Evolutionary conservation across 2,797 vertebrate genomes (phyloP).

Genomic region (Betta splendens): DNA sequence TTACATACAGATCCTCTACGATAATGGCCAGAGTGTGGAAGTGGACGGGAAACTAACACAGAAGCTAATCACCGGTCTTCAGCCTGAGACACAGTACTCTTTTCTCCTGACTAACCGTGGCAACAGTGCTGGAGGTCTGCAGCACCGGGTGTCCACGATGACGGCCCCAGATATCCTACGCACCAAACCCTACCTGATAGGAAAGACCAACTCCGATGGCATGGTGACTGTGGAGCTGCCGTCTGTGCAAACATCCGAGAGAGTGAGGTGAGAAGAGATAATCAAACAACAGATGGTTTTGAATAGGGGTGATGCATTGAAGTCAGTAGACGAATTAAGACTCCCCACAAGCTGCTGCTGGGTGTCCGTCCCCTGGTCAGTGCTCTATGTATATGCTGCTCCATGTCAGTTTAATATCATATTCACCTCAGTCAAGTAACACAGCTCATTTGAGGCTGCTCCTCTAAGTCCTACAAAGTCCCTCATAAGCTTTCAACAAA

Average conservation of each 20-base stretch:
- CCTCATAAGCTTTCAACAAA: constrained; percentile 61
- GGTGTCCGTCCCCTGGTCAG: too few species aligned
- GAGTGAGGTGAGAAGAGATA: constrained; percentile 84
- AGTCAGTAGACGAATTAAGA: too few species aligned
- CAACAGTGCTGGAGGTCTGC: constrained; percentile 96
- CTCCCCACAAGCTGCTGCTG: too few species aligned
- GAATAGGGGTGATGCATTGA: not conserved
- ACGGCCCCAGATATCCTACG: constrained; percentile 94
- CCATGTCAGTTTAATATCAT: constrained; percentile 53
- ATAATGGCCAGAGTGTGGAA: constrained; percentile 97
- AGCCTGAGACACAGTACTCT: constrained; percentile 96
- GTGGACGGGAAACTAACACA: constrained; percentile 96
- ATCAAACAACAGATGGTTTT: not conserved
- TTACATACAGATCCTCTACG: constrained; percentile 90
- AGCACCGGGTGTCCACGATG: constrained; percentile 95
- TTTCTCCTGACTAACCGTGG: constrained; percentile 98
- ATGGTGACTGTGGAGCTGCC: constrained; percentile 96
- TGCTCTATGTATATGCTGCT: constrained; percentile 51
- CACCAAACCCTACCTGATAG: constrained; percentile 92
- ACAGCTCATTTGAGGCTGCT: constrained; percentile 49
- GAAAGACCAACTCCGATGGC: constrained; percentile 94
- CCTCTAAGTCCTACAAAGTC: constrained; percentile 60
- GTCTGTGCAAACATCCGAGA: constrained; percentile 90
- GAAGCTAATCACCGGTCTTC: constrained; percentile 95
- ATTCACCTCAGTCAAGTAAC: constrained; percentile 58